These are phyloP conservation scores for Lithobates sylvaticus DNA, from an alignment of 2,797 vertebrate species.

Conservation along the genomic window DNA sequence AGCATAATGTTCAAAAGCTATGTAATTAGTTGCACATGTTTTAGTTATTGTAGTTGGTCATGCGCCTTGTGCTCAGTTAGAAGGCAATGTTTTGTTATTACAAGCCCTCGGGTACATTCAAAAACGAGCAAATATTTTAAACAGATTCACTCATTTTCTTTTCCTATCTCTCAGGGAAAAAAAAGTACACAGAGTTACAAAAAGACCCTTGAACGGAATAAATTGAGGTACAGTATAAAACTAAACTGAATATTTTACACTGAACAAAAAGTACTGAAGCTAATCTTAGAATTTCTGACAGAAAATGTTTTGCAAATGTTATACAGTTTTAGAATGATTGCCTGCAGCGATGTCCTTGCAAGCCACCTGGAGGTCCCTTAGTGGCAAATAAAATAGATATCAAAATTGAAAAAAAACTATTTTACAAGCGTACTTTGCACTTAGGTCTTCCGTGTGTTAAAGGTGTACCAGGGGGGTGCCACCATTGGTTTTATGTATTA, in stretches of 20 bases:
- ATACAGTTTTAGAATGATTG: not conserved
- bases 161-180: not conserved
- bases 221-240: not conserved
- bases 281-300: not conserved
- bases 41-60: slow-evolving; percentile 65
- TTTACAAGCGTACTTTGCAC: not conserved
- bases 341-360: not conserved
- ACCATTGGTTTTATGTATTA: not conserved
- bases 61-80: slow-evolving; percentile 56
- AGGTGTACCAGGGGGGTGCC: not conserved
- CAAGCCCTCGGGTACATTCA: slow-evolving; percentile 66
- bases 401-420: not conserved
- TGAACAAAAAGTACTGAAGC: not conserved
- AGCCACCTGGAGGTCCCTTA: not conserved
- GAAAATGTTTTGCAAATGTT: not conserved
- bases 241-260: not conserved
- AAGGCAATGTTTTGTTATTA: slow-evolving; percentile 58
- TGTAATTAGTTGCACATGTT: slow-evolving; percentile 69
- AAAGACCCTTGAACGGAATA: slow-evolving; percentile 2
- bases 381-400: not conserved
- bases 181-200: slow-evolving; percentile 28
- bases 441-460: not conserved
- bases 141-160: slow-evolving; percentile 16
- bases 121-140: slow-evolving; percentile 30
- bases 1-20: slow-evolving; percentile 68